Evolutionary conservation across 1,140 invertebrate species (phyloP).

Genomic region (Vanessa atalanta): DNA sequence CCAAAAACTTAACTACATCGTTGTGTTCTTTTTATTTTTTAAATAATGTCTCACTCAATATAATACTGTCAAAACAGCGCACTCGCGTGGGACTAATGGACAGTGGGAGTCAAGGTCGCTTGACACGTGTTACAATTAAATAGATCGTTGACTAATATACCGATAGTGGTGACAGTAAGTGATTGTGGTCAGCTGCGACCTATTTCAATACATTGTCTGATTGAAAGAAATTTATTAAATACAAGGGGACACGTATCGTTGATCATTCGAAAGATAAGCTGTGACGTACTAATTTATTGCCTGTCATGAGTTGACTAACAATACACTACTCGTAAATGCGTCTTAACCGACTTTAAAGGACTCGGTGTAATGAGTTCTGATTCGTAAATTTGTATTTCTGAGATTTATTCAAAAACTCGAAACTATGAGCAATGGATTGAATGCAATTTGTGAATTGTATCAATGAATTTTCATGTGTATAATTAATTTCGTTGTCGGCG

Average conservation of each 20-base stretch:
- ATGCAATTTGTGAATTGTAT: too few relatives aligned
- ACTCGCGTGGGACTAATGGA: not conserved
- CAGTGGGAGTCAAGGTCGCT: not conserved
- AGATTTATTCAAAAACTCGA: too few relatives aligned
- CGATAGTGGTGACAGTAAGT: slow-evolving; percentile 11
- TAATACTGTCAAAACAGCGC: not conserved
- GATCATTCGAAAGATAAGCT: not conserved
- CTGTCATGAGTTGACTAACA: not conserved
- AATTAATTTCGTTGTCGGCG: too few relatives aligned
- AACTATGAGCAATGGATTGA: too few relatives aligned
- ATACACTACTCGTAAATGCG: too few relatives aligned
- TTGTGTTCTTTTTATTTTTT: not conserved
- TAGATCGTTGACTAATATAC: not conserved
- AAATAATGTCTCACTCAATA: not conserved
- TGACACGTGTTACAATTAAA: slow-evolving; percentile 6
- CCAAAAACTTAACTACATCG: too few relatives aligned
- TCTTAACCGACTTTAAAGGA: too few relatives aligned
- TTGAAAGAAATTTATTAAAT: not conserved
- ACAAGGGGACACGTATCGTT: not conserved
- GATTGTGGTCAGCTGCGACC: slow-evolving; percentile 16
- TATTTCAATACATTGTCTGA: not conserved
- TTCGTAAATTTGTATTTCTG: too few relatives aligned
- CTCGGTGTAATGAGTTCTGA: too few relatives aligned
- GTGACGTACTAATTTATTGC: not conserved
- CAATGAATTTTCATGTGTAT: too few relatives aligned